Percentiles rank a stretch among this genome's conserved stretches.
Conservation (phyloP, 2,888 invertebrate species). For the Stenotaenia linearis region DNA sequence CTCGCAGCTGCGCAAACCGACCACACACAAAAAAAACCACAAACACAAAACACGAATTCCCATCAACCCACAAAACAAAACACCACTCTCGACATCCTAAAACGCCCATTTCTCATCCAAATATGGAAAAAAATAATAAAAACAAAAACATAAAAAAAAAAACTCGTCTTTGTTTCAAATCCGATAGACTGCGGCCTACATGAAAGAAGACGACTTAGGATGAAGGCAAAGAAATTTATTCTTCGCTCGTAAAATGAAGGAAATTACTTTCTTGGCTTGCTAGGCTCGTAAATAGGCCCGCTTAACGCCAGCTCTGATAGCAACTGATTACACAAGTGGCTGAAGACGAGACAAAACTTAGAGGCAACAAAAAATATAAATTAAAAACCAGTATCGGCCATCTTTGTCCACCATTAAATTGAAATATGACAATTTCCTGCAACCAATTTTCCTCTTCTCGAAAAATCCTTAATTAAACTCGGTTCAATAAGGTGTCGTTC, state of each 20-base stretch:
- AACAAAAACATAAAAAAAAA: not conserved
- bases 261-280: not conserved
- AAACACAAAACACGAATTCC: too few relatives aligned
- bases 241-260: not conserved
- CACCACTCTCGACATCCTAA: too few relatives aligned
- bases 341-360: not conserved
- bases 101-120: too few relatives aligned
- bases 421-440: not conserved
- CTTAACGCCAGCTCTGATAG: not conserved
- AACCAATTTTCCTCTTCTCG: not conserved
- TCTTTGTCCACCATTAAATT: not conserved
- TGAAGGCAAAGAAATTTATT: not conserved
- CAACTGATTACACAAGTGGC: not conserved
- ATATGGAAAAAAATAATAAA: not conserved
- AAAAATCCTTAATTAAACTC: not conserved
- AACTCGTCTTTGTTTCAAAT: not conserved
- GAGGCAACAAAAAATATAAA: not conserved
- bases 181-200: not conserved
- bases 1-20: too few relatives aligned
- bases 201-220: not conserved
- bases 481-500: too few relatives aligned
- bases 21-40: too few relatives aligned
- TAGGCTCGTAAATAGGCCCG: not conserved
- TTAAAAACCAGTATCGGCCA: not conserved
- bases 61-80: too few relatives aligned